Conservation (phyloP, 2,113 vertebrate species). For the Notothenia rossii region DNA sequence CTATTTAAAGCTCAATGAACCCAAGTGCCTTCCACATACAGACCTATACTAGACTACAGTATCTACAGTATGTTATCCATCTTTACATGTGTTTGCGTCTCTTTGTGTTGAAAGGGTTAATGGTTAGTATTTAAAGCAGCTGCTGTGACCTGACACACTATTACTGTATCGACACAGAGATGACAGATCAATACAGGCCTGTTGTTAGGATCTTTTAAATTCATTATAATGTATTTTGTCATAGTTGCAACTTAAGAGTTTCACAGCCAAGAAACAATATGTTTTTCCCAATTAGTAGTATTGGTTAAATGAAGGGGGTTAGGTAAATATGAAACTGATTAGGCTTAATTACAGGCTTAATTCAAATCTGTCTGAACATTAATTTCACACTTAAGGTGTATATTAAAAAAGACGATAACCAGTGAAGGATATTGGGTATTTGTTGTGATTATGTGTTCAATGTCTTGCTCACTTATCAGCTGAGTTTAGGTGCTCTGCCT, state of each 20-base stretch:
- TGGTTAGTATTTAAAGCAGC: slow-evolving; percentile 7
- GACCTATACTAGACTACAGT: background rate
- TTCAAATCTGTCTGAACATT: background rate
- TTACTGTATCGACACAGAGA: too few species aligned
- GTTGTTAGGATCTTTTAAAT: background rate
- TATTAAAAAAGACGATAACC: background rate
- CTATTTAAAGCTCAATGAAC: slow-evolving; percentile 20
- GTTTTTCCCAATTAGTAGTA: too few species aligned
- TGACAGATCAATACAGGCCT: too few species aligned
- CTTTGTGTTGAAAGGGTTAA: background rate
- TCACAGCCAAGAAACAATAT: too few species aligned
- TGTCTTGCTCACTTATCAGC: slow-evolving; percentile 14
- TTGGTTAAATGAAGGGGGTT: background rate
- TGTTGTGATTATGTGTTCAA: background rate
- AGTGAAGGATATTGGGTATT: background rate
- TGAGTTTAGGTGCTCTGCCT: slow-evolving; percentile 24
- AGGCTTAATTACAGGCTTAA: background rate
- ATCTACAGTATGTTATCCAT: background rate
- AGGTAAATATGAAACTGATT: background rate
- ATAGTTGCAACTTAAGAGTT: too few species aligned
- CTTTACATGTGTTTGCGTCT: background rate
- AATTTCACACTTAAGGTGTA: background rate
- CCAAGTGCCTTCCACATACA: slow-evolving; percentile 43
- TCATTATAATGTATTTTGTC: background rate
- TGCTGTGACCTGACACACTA: slow-evolving; percentile 1